phyloP scores from a whole-genome alignment of 2,797 vertebrate genomes.

The Micrastur ruficollis region DNA sequence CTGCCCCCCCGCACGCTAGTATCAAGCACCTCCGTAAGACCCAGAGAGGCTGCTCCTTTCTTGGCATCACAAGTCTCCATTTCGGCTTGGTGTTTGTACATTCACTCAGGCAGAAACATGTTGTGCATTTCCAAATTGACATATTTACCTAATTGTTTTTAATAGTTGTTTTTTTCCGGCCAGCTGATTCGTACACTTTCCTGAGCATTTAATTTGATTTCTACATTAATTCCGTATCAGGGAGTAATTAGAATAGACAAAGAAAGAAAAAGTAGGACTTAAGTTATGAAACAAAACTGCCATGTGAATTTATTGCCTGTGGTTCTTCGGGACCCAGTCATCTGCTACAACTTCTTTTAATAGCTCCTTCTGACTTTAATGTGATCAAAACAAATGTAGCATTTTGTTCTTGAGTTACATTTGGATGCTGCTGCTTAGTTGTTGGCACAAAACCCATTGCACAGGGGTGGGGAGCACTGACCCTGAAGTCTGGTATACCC shows the following conservation, averaged over 20 bases:
- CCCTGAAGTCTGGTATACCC: neutral
- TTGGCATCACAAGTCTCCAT: neutral
- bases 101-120: neutral
- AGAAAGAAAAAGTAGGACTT: slow-evolving; percentile 25
- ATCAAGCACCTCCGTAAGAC: neutral
- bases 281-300: slow-evolving; percentile 53
- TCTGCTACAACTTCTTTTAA: slow-evolving; percentile 55
- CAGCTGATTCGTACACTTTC: neutral
- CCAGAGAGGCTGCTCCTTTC: neutral
- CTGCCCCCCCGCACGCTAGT: neutral
- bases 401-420: neutral
- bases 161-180: neutral
- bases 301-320: slow-evolving; percentile 49
- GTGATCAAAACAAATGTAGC: slow-evolving; percentile 29
- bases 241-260: slow-evolving; percentile 36
- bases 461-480: neutral
- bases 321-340: slow-evolving; percentile 23
- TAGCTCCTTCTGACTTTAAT: slow-evolving; percentile 43
- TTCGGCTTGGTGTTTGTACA: neutral
- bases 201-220: slow-evolving; percentile 3
- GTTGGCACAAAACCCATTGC: neutral
- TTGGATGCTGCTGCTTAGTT: neutral
- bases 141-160: slow-evolving; percentile 4
- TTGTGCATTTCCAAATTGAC: neutral
- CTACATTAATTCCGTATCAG: slow-evolving; percentile 2